Conservation (phyloP, 2,797 vertebrate genomes). For the Cheirogaleus major region DNA sequence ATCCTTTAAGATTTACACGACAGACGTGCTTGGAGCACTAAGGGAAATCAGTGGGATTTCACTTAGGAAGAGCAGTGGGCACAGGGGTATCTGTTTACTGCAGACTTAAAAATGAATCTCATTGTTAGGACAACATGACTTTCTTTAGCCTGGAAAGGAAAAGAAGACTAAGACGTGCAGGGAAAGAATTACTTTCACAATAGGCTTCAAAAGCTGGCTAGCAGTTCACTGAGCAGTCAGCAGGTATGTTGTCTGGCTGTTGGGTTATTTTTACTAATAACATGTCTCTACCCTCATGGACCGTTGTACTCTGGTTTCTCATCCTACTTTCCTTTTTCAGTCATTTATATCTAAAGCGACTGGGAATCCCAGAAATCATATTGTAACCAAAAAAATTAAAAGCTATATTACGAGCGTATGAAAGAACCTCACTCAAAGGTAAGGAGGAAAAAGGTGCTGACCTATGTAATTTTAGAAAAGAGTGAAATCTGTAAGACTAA, state of each 20-base stretch:
- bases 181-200: not conserved
- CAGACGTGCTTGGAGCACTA: not conserved
- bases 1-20: not conserved
- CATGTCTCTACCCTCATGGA: not conserved
- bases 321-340: not conserved
- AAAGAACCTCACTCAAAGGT: not conserved
- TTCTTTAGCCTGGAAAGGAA: not conserved
- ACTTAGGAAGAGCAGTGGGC: not conserved
- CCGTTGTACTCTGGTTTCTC: not conserved
- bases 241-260: not conserved
- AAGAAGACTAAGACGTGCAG: not conserved
- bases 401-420: not conserved
- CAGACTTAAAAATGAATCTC: not conserved
- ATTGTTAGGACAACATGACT: not conserved
- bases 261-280: not conserved
- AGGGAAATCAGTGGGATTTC: not conserved
- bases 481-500: not conserved
- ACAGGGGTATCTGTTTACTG: not conserved
- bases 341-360: not conserved
- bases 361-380: not conserved
- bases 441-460: not conserved
- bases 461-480: not conserved
- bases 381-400: not conserved
- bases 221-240: not conserved
- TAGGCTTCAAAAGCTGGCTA: not conserved